These are phyloP conservation scores for Cottus gobio DNA, from an alignment of 2,113 vertebrate species.

Conservation along the genomic window DNA sequence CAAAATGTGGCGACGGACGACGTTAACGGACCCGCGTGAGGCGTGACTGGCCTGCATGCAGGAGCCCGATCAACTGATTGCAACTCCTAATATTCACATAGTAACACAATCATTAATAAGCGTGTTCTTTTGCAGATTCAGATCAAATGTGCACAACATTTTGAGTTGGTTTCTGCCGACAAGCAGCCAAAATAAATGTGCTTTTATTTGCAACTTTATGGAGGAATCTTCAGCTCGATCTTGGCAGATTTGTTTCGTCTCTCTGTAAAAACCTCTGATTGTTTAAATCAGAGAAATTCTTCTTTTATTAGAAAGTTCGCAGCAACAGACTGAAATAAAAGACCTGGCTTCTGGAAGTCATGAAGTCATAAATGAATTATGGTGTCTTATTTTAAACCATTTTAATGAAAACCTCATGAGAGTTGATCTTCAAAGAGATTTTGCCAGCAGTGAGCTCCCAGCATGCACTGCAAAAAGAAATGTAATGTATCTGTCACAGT, in stretches of 20 bases:
- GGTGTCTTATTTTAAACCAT: constrained; percentile 28
- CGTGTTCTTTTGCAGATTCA: too few species aligned
- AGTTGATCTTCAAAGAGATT: not conserved
- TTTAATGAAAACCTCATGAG: constrained; percentile 18
- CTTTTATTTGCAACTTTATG: not conserved
- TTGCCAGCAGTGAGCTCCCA: too few species aligned
- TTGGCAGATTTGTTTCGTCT: not conserved
- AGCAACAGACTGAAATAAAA: not conserved
- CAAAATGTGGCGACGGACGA: too few species aligned
- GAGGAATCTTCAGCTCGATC: not conserved
- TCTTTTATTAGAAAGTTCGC: not conserved
- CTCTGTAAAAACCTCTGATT: not conserved
- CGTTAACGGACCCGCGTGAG: too few species aligned
- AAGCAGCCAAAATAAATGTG: not conserved
- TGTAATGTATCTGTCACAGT: not conserved
- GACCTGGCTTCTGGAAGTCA: not conserved
- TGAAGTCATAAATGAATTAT: constrained; percentile 38
- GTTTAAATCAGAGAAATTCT: not conserved
- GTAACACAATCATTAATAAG: too few species aligned
- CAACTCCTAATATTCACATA: too few species aligned
- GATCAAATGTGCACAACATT: too few species aligned
- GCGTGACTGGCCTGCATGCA: too few species aligned
- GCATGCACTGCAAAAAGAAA: not conserved
- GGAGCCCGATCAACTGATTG: too few species aligned
- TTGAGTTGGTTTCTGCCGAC: not conserved